phyloP scores from a whole-genome alignment of 2,113 vertebrate genomes.

The Myocastor coypus region DNA sequence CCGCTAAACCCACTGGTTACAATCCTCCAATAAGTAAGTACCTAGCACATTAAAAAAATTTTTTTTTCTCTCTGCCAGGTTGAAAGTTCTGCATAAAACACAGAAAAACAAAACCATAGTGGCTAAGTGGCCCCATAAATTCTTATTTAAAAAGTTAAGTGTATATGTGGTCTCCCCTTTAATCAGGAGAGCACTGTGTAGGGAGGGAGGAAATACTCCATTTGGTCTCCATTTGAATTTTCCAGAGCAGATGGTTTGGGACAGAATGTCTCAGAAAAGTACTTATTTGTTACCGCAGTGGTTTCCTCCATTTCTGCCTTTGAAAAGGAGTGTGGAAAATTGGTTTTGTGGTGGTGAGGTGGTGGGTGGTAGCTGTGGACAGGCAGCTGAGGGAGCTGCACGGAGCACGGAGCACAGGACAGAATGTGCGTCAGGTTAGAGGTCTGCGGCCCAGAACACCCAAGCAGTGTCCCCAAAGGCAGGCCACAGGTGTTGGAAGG shows the following conservation, averaged over 20 bases:
- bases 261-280: constrained; percentile 40
- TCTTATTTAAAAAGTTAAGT: background rate
- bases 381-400: background rate
- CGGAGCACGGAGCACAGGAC: background rate
- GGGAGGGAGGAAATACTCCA: background rate
- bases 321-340: constrained; percentile 63
- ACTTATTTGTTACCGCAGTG: constrained; percentile 57
- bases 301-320: constrained; percentile 60
- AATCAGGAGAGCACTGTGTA: constrained; percentile 17
- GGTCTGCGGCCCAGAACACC: background rate
- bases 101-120: constrained; percentile 40
- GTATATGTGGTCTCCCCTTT: constrained; percentile 18
- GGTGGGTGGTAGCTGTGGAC: background rate
- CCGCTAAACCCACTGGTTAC: constrained; percentile 90
- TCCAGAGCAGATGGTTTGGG: constrained; percentile 66
- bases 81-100: constrained; percentile 15
- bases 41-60: background rate
- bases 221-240: constrained; percentile 64
- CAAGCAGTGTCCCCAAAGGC: background rate
- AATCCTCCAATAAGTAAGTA: constrained; percentile 93
- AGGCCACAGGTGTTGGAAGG: background rate
- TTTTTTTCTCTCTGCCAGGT: background rate
- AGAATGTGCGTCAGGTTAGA: fast-evolving
- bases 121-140: background rate
- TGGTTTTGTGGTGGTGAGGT: constrained; percentile 42